Conservation (phyloP, 2,113 vertebrate species). For the Diglossa brunneiventris region DNA sequence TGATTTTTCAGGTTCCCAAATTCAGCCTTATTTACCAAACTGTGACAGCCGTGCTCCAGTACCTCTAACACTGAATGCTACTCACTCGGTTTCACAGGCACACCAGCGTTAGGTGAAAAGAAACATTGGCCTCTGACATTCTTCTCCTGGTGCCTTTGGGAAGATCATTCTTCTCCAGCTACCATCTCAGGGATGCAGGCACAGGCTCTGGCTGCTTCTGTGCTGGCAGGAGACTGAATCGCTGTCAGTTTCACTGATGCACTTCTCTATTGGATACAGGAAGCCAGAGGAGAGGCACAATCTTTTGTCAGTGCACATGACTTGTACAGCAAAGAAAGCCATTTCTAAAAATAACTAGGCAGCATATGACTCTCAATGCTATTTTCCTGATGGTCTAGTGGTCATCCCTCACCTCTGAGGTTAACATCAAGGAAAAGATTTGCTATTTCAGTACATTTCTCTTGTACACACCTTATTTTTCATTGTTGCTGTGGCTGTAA, state of each 20-base stretch:
- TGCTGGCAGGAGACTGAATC: constrained; percentile 14
- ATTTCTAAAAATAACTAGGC: background rate
- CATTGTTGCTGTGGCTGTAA: background rate
- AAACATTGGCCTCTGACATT: background rate
- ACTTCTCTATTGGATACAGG: background rate
- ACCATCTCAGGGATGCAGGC: background rate
- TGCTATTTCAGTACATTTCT: background rate
- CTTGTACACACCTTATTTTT: background rate
- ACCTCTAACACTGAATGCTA: background rate
- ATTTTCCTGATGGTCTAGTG: background rate
- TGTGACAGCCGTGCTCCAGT: background rate
- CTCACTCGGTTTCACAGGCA: background rate
- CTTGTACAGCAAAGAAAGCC: background rate
- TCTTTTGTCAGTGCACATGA: background rate
- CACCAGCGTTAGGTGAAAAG: background rate
- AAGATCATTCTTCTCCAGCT: background rate
- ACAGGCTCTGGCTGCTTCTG: background rate
- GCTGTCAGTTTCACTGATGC: background rate
- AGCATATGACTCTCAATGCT: background rate
- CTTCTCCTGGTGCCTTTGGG: background rate
- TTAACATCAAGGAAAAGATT: background rate
- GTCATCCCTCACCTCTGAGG: background rate
- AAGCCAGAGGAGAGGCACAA: background rate
- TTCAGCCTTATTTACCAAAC: background rate
- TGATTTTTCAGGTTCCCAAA: background rate